Evolutionary conservation across 2,888 invertebrate species (phyloP).

Genomic region (Dromius quadrimaculatus): DNA sequence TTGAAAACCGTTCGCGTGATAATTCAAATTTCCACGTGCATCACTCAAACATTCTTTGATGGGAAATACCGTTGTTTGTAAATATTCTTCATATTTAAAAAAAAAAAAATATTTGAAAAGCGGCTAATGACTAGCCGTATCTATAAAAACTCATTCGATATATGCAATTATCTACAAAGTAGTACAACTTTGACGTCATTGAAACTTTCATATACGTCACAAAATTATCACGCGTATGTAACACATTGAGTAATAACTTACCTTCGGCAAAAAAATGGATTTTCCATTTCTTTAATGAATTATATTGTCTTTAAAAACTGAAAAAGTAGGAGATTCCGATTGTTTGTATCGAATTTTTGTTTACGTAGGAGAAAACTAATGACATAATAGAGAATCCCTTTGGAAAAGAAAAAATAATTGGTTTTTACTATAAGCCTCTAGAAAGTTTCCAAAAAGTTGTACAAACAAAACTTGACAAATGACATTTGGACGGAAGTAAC

Average conservation of each 20-base stretch:
- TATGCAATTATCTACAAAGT: conserved; percentile 16
- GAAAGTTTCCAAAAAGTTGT: too few relatives aligned
- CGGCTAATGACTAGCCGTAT: neutral
- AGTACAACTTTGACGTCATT: conserved; percentile 39
- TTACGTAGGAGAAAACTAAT: neutral
- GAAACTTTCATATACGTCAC: conserved; percentile 43
- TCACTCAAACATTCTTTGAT: conserved; percentile 1
- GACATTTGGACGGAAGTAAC: too few relatives aligned
- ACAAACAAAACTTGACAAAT: too few relatives aligned
- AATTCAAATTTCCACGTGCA: conserved; percentile 2
- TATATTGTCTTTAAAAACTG: conserved; percentile 4
- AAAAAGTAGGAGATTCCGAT: neutral
- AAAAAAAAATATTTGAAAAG: neutral
- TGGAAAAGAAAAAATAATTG: too few relatives aligned
- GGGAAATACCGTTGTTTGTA: conserved; percentile 39
- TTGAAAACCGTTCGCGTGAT: neutral
- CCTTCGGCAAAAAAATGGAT: conserved; percentile 5
- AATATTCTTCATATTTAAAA: conserved; percentile 31
- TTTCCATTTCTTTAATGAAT: conserved; percentile 29
- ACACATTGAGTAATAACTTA: conserved; percentile 17
- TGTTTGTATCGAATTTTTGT: neutral
- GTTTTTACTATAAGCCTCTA: too few relatives aligned
- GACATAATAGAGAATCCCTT: too few relatives aligned
- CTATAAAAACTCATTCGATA: neutral
- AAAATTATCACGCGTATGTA: conserved; percentile 3